Conservation (phyloP, 1,140 invertebrate genomes). For the Stegodyphus dumicola region DNA sequence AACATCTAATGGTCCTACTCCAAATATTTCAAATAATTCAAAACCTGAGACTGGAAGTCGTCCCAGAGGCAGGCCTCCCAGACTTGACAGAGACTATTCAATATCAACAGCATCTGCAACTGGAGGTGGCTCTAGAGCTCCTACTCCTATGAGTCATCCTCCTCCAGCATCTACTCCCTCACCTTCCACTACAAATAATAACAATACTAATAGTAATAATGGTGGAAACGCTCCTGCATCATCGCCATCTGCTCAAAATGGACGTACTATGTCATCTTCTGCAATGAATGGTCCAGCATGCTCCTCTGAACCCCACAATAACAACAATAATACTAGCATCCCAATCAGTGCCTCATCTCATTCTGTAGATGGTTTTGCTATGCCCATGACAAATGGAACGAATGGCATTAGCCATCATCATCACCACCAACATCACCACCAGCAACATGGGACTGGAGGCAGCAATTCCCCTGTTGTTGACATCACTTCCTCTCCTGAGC, state of each 20-base stretch:
- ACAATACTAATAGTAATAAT: constrained; percentile 29
- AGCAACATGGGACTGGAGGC: constrained; percentile 35
- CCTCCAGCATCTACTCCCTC: constrained; percentile 55
- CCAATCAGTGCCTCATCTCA: constrained; percentile 56
- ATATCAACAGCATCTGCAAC: constrained; percentile 56
- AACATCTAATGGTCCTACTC: constrained; percentile 54
- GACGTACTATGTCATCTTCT: constrained; percentile 53
- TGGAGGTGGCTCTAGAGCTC: constrained; percentile 49
- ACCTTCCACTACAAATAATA: constrained; percentile 51
- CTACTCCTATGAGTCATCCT: constrained; percentile 51
- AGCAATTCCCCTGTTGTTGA: constrained; percentile 54
- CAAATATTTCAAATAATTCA: constrained; percentile 54
- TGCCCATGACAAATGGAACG: constrained; percentile 60
- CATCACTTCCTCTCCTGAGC: constrained; percentile 49
- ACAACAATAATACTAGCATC: constrained; percentile 41
- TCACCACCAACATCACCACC: constrained; percentile 54
- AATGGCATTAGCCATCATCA: constrained; percentile 57
- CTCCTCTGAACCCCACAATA: constrained; percentile 38
- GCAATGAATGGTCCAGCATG: constrained; percentile 49
- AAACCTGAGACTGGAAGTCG: constrained; percentile 55
- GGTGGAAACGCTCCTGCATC: constrained; percentile 33
- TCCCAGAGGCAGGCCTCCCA: constrained; percentile 58
- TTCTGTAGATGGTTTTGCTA: constrained; percentile 58
- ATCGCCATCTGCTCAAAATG: constrained; percentile 61
- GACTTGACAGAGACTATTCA: constrained; percentile 60